Conservation (phyloP, 2,888 invertebrate species). For the Chaetoderma sp. region DNA sequence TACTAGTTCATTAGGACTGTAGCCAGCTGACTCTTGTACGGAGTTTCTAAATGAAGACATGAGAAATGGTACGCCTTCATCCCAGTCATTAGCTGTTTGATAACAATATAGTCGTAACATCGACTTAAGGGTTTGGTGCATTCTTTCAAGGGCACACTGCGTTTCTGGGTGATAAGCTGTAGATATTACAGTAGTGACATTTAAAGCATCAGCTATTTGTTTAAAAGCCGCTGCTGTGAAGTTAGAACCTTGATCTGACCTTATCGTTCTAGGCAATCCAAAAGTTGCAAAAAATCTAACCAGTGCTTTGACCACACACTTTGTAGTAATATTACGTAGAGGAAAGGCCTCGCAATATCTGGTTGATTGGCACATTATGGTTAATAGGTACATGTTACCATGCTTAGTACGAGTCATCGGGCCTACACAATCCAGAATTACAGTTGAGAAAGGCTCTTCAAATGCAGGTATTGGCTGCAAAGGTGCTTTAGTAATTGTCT, state of each 20-base stretch:
- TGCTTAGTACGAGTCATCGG: slow-evolving; percentile 19
- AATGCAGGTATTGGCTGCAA: slow-evolving; percentile 14
- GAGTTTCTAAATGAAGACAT: too few relatives aligned
- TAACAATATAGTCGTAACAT: too few relatives aligned
- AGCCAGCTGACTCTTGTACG: too few relatives aligned
- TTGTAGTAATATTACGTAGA: slow-evolving; percentile 7
- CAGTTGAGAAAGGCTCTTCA: slow-evolving; percentile 15
- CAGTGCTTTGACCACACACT: background rate
- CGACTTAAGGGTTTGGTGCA: too few relatives aligned
- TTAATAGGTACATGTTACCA: slow-evolving; percentile 11
- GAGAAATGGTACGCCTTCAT: too few relatives aligned
- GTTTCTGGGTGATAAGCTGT: slow-evolving; percentile 20
- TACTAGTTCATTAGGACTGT: too few relatives aligned
- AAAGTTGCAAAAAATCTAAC: background rate
- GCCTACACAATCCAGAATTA: slow-evolving; percentile 22
- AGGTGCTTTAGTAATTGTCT: background rate
- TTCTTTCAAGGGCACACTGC: slow-evolving; percentile 24
- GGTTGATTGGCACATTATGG: slow-evolving; percentile 17
- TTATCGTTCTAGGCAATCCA: slow-evolving; percentile 13
- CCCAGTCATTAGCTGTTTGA: too few relatives aligned
- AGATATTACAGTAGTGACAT: slow-evolving; percentile 7
- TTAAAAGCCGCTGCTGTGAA: slow-evolving; percentile 17
- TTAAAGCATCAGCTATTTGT: slow-evolving; percentile 1
- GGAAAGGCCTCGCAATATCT: slow-evolving; percentile 21
- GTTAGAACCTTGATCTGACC: slow-evolving; percentile 18